Conservation (phyloP, 2,113 vertebrate genomes). For the Muscicapa adusta region DNA sequence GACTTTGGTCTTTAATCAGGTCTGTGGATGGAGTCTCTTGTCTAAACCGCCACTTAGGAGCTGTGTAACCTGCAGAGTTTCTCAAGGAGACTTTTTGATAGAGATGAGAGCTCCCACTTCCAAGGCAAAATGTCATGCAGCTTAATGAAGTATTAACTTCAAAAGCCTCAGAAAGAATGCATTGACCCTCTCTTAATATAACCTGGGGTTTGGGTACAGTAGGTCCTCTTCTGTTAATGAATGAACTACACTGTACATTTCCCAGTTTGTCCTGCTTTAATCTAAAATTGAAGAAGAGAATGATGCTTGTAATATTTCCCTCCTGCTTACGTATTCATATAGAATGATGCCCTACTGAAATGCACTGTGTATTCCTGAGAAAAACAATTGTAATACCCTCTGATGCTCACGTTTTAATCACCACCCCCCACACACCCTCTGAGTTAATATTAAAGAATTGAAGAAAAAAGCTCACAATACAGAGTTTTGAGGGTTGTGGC, state of each 20-base stretch:
- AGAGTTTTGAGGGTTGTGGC: not conserved
- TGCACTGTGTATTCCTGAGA: not conserved
- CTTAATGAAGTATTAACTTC: conserved; percentile 46
- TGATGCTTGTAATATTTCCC: not conserved
- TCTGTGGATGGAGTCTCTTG: conserved; percentile 27
- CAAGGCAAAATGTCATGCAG: not conserved
- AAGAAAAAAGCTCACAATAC: not conserved
- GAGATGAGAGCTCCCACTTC: conserved; percentile 47
- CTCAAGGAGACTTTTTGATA: conserved; percentile 32
- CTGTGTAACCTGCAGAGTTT: conserved; percentile 37
- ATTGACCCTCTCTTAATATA: conserved; percentile 20
- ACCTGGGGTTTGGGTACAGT: not conserved
- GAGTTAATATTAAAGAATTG: not conserved
- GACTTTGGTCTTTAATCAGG: conserved; percentile 53
- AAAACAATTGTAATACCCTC: not conserved
- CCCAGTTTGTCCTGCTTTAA: not conserved
- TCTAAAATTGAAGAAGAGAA: not conserved
- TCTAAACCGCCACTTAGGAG: conserved; percentile 9
- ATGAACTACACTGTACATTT: not conserved
- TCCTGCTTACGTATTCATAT: not conserved
- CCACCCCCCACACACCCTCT: accelerated
- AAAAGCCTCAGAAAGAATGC: conserved; percentile 39
- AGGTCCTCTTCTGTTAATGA: conserved; percentile 40
- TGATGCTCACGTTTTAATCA: not conserved
- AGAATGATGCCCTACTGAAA: not conserved